A percentile compares a stretch with the other conserved stretches of the same genome.
phyloP scores from a whole-genome alignment of 2,888 invertebrate species.

The Escarpia spicata region DNA sequence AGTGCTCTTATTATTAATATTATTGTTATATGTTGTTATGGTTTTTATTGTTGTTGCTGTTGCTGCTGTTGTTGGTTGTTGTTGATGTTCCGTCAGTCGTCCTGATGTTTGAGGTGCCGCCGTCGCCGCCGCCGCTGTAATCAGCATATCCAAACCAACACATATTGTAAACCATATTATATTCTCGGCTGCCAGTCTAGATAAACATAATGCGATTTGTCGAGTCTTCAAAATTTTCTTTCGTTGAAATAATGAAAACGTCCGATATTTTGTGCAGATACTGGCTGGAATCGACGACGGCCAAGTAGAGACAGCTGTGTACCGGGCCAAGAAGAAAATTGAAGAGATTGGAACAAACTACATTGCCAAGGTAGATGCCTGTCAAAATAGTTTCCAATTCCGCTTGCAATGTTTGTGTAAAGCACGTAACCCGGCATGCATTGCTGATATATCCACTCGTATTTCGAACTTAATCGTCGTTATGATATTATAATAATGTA shows the following conservation, averaged over 20 bases:
- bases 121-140: too few relatives aligned
- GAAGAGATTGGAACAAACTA: slow-evolving; percentile 7
- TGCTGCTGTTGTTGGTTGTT: too few relatives aligned
- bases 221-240: neutral
- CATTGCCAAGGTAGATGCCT: neutral
- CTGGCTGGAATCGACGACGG: neutral
- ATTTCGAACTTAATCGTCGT: neutral
- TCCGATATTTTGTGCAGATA: neutral
- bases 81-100: too few relatives aligned
- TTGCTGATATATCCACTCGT: neutral
- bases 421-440: too few relatives aligned
- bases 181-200: too few relatives aligned
- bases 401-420: neutral
- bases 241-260: neutral
- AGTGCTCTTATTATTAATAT: too few relatives aligned
- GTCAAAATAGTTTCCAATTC: neutral
- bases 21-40: too few relatives aligned
- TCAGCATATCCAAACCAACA: too few relatives aligned
- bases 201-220: neutral
- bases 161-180: too few relatives aligned
- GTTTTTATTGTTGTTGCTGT: too few relatives aligned
- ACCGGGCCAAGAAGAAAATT: neutral
- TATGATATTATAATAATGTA: too few relatives aligned
- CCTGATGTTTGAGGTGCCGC: too few relatives aligned
- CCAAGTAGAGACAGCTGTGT: neutral